phyloP scores from a whole-genome alignment of 2,113 vertebrate genomes.

The Polypterus bichir region DNA sequence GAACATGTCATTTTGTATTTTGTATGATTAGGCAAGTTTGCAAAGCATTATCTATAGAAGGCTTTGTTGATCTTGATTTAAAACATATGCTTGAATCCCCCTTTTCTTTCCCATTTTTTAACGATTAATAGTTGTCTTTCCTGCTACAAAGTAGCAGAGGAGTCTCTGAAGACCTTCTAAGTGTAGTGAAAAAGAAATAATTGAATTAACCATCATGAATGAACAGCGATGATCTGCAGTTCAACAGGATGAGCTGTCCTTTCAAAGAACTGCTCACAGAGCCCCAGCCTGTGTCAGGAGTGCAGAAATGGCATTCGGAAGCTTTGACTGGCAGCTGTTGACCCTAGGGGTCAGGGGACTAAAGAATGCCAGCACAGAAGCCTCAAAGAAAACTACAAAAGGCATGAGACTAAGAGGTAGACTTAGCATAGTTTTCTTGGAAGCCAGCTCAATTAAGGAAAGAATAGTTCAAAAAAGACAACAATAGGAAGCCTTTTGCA shows the following conservation, averaged over 20 bases:
- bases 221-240: constrained; percentile 56
- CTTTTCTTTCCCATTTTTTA: not conserved
- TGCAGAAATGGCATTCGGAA: constrained; percentile 40
- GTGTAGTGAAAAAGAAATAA: constrained; percentile 34
- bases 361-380: not conserved
- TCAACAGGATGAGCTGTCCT: constrained; percentile 38
- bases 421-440: too few species aligned
- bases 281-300: constrained; percentile 37
- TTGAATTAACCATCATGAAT: constrained; percentile 61
- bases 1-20: too few species aligned
- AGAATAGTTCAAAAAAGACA: too few species aligned
- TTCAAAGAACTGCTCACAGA: constrained; percentile 46
- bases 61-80: not conserved
- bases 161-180: constrained; percentile 61
- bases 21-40: too few species aligned
- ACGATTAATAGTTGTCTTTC: constrained; percentile 29
- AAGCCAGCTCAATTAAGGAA: too few species aligned
- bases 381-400: not conserved
- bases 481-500: too few species aligned
- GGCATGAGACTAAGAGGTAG: not conserved
- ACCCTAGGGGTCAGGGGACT: constrained; percentile 38
- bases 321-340: constrained; percentile 52
- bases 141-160: constrained; percentile 40
- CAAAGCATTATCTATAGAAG: too few species aligned
- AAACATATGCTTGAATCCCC: not conserved